phyloP scores from a whole-genome alignment of 2,113 vertebrate species.

The Microcebus jonahi region DNA sequence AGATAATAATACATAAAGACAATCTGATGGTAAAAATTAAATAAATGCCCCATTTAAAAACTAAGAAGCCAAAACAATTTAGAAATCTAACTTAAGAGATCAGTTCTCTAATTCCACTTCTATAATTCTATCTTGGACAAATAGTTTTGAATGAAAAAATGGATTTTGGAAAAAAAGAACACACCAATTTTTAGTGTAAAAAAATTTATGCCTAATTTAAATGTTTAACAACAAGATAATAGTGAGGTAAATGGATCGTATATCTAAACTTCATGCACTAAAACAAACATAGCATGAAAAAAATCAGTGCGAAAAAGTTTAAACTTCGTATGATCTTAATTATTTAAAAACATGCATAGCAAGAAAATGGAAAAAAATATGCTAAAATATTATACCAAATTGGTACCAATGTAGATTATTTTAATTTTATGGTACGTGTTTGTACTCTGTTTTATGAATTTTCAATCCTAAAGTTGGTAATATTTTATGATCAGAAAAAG shows the following conservation, averaged over 20 bases:
- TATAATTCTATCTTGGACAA: background rate
- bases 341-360: background rate
- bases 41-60: conserved; percentile 35
- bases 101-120: background rate
- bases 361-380: background rate
- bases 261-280: background rate
- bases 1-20: background rate
- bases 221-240: conserved; percentile 35
- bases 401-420: background rate
- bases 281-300: conserved; percentile 15
- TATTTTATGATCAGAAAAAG: background rate
- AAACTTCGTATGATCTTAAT: background rate
- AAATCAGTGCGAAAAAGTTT: background rate
- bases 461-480: background rate
- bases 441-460: background rate
- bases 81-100: background rate
- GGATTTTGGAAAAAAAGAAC: background rate
- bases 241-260: background rate
- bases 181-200: background rate
- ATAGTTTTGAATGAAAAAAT: background rate
- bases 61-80: background rate
- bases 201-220: conserved; percentile 1
- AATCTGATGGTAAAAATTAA: background rate
- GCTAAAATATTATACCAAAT: background rate
- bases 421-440: background rate